Conservation (phyloP, 2,797 vertebrate species). For the Astyanax mexicanus region DNA sequence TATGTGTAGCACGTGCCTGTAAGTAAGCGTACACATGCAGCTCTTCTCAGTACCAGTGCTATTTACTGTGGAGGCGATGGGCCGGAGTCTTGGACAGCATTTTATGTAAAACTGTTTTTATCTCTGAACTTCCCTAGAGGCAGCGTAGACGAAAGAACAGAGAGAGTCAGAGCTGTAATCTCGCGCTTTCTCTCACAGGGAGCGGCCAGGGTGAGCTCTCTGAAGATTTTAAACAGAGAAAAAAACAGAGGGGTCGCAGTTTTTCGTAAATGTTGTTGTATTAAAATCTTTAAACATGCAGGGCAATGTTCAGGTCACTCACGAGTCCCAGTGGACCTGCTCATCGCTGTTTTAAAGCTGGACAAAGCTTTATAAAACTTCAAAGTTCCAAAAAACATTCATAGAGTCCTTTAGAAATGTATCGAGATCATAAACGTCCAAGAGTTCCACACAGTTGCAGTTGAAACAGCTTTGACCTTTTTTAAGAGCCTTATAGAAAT, state of each 20-base stretch:
- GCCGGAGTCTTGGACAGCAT: slow-evolving; percentile 16
- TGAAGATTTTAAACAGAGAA: neutral
- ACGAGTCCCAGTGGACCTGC: slow-evolving; percentile 21
- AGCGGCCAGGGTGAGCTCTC: slow-evolving; percentile 4
- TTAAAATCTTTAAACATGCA: slow-evolving; percentile 12
- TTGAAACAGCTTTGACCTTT: too few relatives aligned
- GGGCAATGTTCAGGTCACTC: neutral
- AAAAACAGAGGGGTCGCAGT: neutral
- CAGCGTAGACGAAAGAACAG: slow-evolving; percentile 15
- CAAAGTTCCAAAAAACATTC: neutral
- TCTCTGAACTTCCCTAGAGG: slow-evolving; percentile 38
- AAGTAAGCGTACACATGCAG: neutral
- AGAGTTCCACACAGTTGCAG: neutral
- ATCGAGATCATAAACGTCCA: too few relatives aligned
- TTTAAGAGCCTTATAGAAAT: neutral
- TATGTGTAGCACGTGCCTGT: slow-evolving; percentile 1
- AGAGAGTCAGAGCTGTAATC: slow-evolving; percentile 4
- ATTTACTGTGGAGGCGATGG: neutral
- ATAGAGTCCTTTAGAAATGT: neutral
- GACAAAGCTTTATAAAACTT: neutral
- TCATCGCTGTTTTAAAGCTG: neutral
- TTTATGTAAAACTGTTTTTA: slow-evolving; percentile 42
- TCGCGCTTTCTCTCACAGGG: neutral
- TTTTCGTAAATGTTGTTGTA: slow-evolving; percentile 9
- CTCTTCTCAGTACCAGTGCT: slow-evolving; percentile 2